phyloP scores from a whole-genome alignment of 2,888 invertebrate species.

The Cheilosia variabilis region DNA sequence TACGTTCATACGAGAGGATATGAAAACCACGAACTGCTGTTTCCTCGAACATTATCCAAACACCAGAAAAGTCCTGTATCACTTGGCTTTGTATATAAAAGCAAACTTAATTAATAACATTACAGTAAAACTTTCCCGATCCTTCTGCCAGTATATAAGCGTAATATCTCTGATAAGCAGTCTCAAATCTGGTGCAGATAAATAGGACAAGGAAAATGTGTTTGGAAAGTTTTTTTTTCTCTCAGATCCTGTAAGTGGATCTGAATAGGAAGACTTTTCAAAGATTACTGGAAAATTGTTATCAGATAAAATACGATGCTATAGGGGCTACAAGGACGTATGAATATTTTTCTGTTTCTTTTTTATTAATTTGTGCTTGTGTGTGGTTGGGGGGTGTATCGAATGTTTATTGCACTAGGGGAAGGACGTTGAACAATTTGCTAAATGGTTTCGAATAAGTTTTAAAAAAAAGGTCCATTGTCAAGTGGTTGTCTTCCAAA shows the following conservation, averaged over 20 bases:
- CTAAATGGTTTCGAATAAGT: background rate
- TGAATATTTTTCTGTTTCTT: background rate
- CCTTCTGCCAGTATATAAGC: slow-evolving; percentile 13
- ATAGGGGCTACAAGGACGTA: background rate
- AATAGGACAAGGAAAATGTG: background rate
- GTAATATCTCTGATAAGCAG: slow-evolving; percentile 10
- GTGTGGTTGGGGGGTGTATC: background rate
- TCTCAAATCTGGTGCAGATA: background rate
- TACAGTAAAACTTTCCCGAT: slow-evolving; percentile 6
- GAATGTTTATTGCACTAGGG: background rate
- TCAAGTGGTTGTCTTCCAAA: too few species aligned
- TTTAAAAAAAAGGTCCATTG: too few species aligned
- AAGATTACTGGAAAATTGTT: slow-evolving; percentile 4
- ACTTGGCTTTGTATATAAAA: slow-evolving; percentile 3
- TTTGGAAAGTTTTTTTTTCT: background rate
- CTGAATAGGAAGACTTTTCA: slow-evolving; percentile 8
- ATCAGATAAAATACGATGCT: background rate
- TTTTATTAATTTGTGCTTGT: background rate
- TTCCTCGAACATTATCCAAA: background rate
- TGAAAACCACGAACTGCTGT: slow-evolving; percentile 8
- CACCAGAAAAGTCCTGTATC: slow-evolving; percentile 1
- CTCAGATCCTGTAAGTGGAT: background rate
- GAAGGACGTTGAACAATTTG: background rate
- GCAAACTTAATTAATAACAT: slow-evolving; percentile 25
- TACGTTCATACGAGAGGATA: background rate